A percentile compares a stretch with the other conserved stretches of the same genome.
phyloP scores from a whole-genome alignment of 1,140 invertebrate species.

The Drosophila funebris region DNA sequence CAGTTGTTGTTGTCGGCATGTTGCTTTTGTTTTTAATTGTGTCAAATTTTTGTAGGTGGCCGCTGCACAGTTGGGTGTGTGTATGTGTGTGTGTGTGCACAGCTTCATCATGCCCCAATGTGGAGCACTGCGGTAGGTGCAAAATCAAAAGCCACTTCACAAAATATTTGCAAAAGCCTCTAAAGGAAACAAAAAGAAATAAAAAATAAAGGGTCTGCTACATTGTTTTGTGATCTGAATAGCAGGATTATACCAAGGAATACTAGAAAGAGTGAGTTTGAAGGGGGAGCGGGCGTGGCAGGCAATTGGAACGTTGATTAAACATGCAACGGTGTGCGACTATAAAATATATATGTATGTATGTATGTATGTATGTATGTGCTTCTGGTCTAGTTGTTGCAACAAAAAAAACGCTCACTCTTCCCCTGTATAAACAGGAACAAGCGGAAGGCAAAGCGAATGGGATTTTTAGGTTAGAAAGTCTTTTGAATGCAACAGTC shows the following conservation, averaged over 20 bases:
- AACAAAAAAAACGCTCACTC: neutral
- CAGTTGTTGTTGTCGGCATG: constrained; percentile 24
- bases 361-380: neutral
- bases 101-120: constrained; percentile 21
- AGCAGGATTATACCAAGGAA: neutral
- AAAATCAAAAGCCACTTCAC: constrained; percentile 49
- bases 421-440: neutral
- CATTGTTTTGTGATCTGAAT: constrained; percentile 42
- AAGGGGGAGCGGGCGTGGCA: neutral
- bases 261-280: neutral
- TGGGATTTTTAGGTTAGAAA: constrained; percentile 15
- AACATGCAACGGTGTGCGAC: constrained; percentile 33
- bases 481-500: neutral
- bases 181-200: neutral
- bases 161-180: constrained; percentile 39
- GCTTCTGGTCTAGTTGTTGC: constrained; percentile 20
- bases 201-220: constrained; percentile 17
- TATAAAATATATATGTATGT: neutral
- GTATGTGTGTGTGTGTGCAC: neutral
- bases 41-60: constrained; percentile 59
- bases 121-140: constrained; percentile 63
- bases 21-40: constrained; percentile 76
- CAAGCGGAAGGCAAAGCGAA: neutral
- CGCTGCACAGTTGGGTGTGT: neutral
- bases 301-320: constrained; percentile 38